Conservation (phyloP, 2,113 vertebrate species). For the Cyprinodon tularosa region DNA sequence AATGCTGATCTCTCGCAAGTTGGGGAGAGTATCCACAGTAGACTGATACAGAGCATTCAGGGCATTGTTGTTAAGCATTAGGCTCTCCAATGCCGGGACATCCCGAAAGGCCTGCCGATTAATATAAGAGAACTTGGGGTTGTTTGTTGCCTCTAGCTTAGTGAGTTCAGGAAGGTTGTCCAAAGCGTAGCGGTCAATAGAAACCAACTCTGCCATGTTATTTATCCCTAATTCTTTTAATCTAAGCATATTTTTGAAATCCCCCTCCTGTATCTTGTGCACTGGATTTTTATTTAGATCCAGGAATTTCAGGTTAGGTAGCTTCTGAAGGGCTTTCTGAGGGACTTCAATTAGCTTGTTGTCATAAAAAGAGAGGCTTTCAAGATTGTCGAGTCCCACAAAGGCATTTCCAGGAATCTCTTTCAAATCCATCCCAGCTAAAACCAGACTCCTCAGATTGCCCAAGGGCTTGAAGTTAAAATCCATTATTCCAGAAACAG, state of each 20-base stretch:
- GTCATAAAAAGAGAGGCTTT: slow-evolving; percentile 97
- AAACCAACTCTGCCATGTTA: slow-evolving; percentile 96
- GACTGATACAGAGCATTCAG: slow-evolving; percentile 91
- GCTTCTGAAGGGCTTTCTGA: slow-evolving; percentile 92
- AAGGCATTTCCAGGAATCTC: slow-evolving; percentile 95
- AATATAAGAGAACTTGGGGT: slow-evolving; percentile 93
- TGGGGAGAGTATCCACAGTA: slow-evolving; percentile 91
- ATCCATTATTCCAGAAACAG: slow-evolving; percentile 91
- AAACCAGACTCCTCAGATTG: slow-evolving; percentile 91
- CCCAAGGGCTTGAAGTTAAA: slow-evolving; percentile 94
- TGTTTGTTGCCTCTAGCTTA: slow-evolving; percentile 97
- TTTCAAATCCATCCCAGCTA: slow-evolving; percentile 98
- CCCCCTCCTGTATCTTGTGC: slow-evolving; percentile 93
- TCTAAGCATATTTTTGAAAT: slow-evolving; percentile 94
- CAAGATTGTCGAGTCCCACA: slow-evolving; percentile 94
- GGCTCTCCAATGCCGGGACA: slow-evolving; percentile 93
- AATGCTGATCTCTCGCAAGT: slow-evolving; percentile 95
- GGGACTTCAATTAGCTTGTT: slow-evolving; percentile 92
- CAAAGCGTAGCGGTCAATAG: slow-evolving; percentile 89
- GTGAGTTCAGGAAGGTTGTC: slow-evolving; percentile 97
- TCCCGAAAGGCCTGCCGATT: slow-evolving; percentile 91
- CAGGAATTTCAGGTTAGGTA: slow-evolving; percentile 95
- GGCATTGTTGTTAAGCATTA: slow-evolving; percentile 98
- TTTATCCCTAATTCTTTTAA: slow-evolving; percentile 96
- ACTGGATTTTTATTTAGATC: slow-evolving; percentile 98